phyloP scores from a whole-genome alignment of 2,797 vertebrate species.

The Phalloptychus januarius region DNA sequence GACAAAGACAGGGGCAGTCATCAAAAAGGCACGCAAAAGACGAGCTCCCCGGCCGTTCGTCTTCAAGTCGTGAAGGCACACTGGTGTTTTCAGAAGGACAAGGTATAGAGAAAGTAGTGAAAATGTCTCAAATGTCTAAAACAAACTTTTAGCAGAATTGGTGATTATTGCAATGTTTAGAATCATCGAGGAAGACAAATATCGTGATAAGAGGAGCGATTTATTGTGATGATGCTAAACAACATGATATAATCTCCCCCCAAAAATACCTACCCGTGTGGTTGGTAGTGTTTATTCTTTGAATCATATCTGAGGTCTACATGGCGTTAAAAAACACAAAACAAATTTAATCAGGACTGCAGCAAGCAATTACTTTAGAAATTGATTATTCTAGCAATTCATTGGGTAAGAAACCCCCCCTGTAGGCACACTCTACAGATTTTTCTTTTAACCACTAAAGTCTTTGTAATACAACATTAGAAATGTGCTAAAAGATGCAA shows the following conservation, averaged over 20 bases:
- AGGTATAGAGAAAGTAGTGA: background rate
- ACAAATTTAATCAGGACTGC: too few relatives aligned
- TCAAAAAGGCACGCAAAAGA: slow-evolving; percentile 34
- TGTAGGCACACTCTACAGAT: too few relatives aligned
- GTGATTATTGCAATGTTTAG: background rate
- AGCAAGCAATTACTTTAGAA: too few relatives aligned
- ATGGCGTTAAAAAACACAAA: background rate
- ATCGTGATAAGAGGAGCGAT: background rate
- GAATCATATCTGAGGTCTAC: background rate
- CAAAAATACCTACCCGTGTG: background rate
- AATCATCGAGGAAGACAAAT: background rate
- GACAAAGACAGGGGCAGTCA: slow-evolving; percentile 63
- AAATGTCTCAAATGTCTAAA: background rate
- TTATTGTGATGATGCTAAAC: background rate
- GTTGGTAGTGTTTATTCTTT: too few relatives aligned
- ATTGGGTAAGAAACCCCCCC: too few relatives aligned
- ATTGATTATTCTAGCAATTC: too few relatives aligned
- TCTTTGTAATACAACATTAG: too few relatives aligned
- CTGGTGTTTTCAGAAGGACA: background rate
- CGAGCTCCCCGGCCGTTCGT: background rate
- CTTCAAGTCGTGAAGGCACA: background rate
- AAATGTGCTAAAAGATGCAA: too few relatives aligned
- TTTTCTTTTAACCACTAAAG: too few relatives aligned
- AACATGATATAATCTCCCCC: background rate
- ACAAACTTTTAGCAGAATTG: background rate